phyloP scores from a whole-genome alignment of 2,113 vertebrate genomes.

The Hymenochirus boettgeri region DNA sequence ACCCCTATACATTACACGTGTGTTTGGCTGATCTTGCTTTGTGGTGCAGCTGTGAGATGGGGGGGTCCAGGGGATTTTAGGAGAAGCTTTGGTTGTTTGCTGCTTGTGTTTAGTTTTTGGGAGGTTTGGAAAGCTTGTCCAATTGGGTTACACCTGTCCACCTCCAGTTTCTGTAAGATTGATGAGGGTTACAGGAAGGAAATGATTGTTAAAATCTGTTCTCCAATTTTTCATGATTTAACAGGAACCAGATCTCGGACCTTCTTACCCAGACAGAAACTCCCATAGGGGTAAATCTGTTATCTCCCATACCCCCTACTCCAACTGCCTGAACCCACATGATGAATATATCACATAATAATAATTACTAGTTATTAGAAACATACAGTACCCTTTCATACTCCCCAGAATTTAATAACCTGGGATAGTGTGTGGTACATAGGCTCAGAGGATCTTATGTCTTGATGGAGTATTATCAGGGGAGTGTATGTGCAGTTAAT shows the following conservation, averaged over 20 bases:
- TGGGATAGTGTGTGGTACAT: too few species aligned
- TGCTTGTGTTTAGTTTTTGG: conserved; percentile 4
- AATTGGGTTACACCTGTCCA: conserved; percentile 32
- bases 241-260: conserved; percentile 34
- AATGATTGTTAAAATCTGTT: conserved; percentile 26
- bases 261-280: conserved; percentile 2
- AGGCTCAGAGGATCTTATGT: too few species aligned
- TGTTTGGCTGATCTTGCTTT: neutral
- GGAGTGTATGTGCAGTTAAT: too few species aligned
- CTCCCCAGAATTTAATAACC: neutral
- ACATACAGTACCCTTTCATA: conserved; percentile 11
- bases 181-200: conserved; percentile 35
- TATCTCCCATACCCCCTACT: conserved; percentile 14
- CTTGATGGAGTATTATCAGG: too few species aligned
- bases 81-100: conserved; percentile 15
- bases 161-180: neutral
- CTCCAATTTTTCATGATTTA: conserved; percentile 34
- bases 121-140: conserved; percentile 19
- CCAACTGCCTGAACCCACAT: conserved; percentile 1
- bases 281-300: neutral
- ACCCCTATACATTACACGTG: neutral
- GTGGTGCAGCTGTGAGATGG: conserved; percentile 45
- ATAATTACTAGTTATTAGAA: neutral
- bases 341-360: neutral
- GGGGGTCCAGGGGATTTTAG: conserved; percentile 16